Base-by-base conservation (phyloP, 2,888 invertebrate genomes). In the Portevinia maculata region DNA sequence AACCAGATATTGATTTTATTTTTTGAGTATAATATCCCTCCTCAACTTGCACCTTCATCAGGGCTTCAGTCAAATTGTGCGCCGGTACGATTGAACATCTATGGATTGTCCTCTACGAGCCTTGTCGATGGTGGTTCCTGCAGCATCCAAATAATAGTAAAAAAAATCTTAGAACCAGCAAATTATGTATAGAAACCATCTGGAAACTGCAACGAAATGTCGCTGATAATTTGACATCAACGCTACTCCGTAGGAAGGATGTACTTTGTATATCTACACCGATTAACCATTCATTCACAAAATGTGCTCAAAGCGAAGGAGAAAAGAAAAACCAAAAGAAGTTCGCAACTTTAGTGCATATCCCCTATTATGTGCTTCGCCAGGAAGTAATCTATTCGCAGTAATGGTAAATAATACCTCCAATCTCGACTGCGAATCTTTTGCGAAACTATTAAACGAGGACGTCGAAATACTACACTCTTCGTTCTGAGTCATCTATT, bases 321-420 rank as follows among this genome's bases (percentile, higher is more conserved):
- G 50, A 15, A 34, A 21, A 55, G 7, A 46, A 24, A 62, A n/a
- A 11, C 3, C 30, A 19, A 24, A 17, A 34, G 32, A 44, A 41
- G 3, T 52, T 55, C 65, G 55, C 73, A 55, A 32, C 15, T 53
- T n/a, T 39, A 64, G 44, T 75, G 60, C 44, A 76, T 59, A 53
- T 13, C 41, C 46, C 57, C 60, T 13, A 62, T 69, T 59, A 75
- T 64, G 55, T 50, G 75, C 34, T 55, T 81, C 70, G 81, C 75
- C 81, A 81, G 81, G 81, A 81, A 81, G 81, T 81, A 81, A 81
- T 81, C 81, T 81, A 81, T 81, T 75, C 70, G 70, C 57, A 48
- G 70, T 70, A 75, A 64, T 81, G 70, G 59, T 53, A 52, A 70
- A 70, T 52, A 69, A 52, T 64, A 57, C 64, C 69, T 53, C 24